Base-by-base conservation (phyloP, 2,797 vertebrate species). In the Todus mexicanus region DNA sequence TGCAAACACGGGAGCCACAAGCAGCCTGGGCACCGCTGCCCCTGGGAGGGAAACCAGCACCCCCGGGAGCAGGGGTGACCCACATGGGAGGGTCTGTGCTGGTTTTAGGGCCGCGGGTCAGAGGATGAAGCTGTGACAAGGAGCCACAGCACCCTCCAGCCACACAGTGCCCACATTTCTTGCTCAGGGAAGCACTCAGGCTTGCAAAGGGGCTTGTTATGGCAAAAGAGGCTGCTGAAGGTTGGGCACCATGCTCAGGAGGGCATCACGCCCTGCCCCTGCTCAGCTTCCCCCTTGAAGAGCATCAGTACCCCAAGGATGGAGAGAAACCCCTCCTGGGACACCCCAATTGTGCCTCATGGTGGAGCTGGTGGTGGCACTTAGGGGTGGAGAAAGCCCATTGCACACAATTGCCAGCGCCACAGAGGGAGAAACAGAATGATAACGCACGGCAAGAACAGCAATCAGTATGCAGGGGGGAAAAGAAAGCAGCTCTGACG, bases 301-400 rank as follows among this genome's bases (percentile, higher is more conserved):
- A 53, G 25, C 60, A 7, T 27, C 68, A 11, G 59, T 27, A 72
- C 27, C n/a, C 48, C 2, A 14, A 35, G 56, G 37, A 70, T 35
- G 40, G 26, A 29, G 40, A 35, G 20, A 25, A 19, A 11, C 6
- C 61, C 85, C 22, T 12, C 56, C 71, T 0, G 6, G 81, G 38
- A 7, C 22, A 16, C 5, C 70, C 57, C 53, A 4, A 0, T 1
- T 17, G 77, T 33, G 37, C 69, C 72, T 3, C 0, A 4, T 2
- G 4, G 10, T 1, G 2, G 31, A 51, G 38, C 51, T 5, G 3
- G 31, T 2, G 57, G 31, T 13, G 64, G 43, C 72, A 23, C 47
- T 21, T 15, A 5, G 12, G 5, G 31, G 11, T 5, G 21, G 38
- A 29, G 42, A 8, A 35, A 53, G 12, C 16, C 20, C 63, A 8